These are phyloP conservation scores for Anguilla megastoma DNA, from an alignment of 2,797 vertebrate genomes.

Conservation along the genomic window DNA sequence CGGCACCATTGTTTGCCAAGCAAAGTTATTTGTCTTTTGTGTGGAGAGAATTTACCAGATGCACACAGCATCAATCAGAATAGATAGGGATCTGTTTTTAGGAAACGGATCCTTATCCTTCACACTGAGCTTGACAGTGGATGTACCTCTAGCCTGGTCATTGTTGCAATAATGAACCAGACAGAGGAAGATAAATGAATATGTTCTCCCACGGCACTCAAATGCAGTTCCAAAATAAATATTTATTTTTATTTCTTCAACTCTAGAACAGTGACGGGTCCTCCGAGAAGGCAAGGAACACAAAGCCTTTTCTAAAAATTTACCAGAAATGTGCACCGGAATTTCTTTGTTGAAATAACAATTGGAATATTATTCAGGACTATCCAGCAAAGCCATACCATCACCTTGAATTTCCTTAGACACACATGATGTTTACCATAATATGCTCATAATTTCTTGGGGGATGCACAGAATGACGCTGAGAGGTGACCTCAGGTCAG, in stretches of 20 bases:
- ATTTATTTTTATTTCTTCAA: not conserved
- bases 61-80: conserved; percentile 16
- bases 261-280: not conserved
- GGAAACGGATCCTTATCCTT: conserved; percentile 16
- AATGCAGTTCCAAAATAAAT: not conserved
- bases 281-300: not conserved
- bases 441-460: too few relatives aligned
- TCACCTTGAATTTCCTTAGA: too few relatives aligned
- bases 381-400: not conserved
- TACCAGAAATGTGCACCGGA: not conserved
- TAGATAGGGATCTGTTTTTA: not conserved
- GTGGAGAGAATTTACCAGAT: conserved; percentile 20
- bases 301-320: not conserved
- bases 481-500: too few relatives aligned
- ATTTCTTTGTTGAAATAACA: not conserved
- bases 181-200: conserved; percentile 12
- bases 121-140: not conserved
- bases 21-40: conserved; percentile 13
- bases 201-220: not conserved
- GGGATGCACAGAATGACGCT: too few relatives aligned
- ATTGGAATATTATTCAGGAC: not conserved
- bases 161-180: conserved; percentile 6
- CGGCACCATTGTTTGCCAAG: conserved; percentile 46
- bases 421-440: too few relatives aligned
- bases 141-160: not conserved